A percentile compares a stretch with the other conserved stretches of the same genome.
Conservation (phyloP, 2,888 invertebrate genomes). For the Sphaeridia pumilis region DNA sequence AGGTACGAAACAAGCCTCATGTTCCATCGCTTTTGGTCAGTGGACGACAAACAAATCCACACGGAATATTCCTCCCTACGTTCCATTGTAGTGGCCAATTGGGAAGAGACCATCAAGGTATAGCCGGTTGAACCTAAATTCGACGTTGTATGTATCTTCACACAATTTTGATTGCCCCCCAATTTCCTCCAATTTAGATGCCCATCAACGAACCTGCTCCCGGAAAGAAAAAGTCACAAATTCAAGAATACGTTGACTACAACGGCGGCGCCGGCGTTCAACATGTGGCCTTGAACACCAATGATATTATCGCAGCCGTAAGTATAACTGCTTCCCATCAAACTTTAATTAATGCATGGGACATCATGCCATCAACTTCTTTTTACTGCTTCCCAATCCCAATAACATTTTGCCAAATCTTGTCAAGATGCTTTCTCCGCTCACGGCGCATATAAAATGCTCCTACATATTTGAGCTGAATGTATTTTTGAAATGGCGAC, state of each 20-base stretch:
- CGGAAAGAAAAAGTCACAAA: slow-evolving; percentile 92
- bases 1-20: slow-evolving; percentile 61
- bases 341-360: background rate
- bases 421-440: background rate
- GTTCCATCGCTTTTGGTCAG: slow-evolving; percentile 92
- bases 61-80: slow-evolving; percentile 94
- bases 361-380: background rate
- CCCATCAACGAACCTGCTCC: slow-evolving; percentile 96
- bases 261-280: slow-evolving; percentile 97
- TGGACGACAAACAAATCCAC: slow-evolving; percentile 89
- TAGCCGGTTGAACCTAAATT: too few relatives aligned
- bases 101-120: slow-evolving; percentile 86
- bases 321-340: slow-evolving; percentile 37
- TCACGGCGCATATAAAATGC: too few relatives aligned
- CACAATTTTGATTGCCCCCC: background rate
- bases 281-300: slow-evolving; percentile 93
- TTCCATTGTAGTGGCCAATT: slow-evolving; percentile 94
- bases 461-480: too few relatives aligned
- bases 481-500: too few relatives aligned
- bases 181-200: slow-evolving; percentile 46
- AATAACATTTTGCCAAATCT: background rate
- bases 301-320: slow-evolving; percentile 78
- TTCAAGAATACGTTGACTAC: slow-evolving; percentile 96
- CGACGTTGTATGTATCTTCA: too few relatives aligned
- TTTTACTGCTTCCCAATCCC: background rate